Conservation (phyloP, 2,797 vertebrate genomes). For the Amphiprion clarkii region DNA sequence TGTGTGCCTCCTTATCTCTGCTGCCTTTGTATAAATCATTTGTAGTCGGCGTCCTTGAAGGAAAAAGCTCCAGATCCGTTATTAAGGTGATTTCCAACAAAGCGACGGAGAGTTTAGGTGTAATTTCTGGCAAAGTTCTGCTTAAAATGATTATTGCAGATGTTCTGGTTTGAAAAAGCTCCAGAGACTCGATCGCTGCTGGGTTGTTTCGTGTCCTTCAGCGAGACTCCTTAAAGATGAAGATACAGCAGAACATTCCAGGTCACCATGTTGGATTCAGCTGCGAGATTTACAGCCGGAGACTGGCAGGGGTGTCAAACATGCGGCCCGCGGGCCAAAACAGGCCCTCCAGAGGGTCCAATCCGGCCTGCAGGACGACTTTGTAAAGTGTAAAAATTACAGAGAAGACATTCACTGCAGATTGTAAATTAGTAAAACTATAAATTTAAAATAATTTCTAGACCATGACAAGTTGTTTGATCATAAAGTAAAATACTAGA, state of each 20-base stretch:
- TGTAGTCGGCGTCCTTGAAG: conserved; percentile 47
- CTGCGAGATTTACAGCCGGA: conserved; percentile 45
- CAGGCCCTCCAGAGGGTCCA: no score
- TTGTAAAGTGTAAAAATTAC: no score
- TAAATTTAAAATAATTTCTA: no score
- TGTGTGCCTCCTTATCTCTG: conserved; percentile 36
- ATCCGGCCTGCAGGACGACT: no score
- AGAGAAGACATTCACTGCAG: no score
- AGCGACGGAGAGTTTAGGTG: not conserved
- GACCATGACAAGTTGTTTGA: no score
- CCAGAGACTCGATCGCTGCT: not conserved
- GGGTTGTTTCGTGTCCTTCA: conserved; percentile 32
- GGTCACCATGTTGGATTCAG: not conserved
- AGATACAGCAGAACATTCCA: not conserved
- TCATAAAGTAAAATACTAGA: no score
- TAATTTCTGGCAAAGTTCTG: not conserved
- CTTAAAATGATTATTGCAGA: conserved; percentile 19
- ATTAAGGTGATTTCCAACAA: conserved; percentile 19
- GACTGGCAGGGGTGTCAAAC: not conserved
- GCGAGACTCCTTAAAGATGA: conserved; percentile 2
- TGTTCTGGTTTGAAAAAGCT: conserved; percentile 12
- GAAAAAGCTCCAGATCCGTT: conserved; percentile 30
- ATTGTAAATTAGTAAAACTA: no score
- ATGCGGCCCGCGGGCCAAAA: no score
- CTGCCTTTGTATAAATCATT: conserved; percentile 41